A percentile compares a stretch with the other conserved stretches of the same genome.
These are phyloP conservation scores for Pungitius pungitius DNA, from an alignment of 2,113 vertebrate species.

Conservation along the genomic window DNA sequence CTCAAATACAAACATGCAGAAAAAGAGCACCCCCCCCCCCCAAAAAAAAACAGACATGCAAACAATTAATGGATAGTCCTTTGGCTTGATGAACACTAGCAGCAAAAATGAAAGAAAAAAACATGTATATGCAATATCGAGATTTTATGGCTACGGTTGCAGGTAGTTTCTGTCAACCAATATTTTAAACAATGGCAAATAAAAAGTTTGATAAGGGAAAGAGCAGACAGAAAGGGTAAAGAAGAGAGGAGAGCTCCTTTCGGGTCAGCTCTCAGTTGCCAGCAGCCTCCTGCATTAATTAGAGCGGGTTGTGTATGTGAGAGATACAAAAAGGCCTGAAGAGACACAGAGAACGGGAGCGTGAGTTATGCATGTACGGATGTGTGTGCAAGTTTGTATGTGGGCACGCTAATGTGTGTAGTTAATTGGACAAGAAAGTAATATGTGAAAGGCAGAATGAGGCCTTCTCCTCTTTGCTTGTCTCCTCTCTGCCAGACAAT, in stretches of 20 bases:
- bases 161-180: constrained; percentile 55
- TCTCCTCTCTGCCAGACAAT: constrained; percentile 28
- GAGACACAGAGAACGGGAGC: background rate
- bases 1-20: background rate
- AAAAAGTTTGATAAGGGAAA: constrained; percentile 59
- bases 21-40: background rate
- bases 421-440: constrained; percentile 44
- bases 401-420: constrained; percentile 27
- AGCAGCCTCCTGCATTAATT: constrained; percentile 68
- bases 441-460: constrained; percentile 32
- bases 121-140: constrained; percentile 14
- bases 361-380: constrained; percentile 28
- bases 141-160: constrained; percentile 56
- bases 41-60: background rate
- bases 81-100: constrained; percentile 29
- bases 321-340: constrained; percentile 1
- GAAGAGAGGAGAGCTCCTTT: constrained; percentile 56
- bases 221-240: constrained; percentile 43
- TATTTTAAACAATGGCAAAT: constrained; percentile 30
- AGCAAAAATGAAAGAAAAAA: background rate
- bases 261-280: constrained; percentile 58
- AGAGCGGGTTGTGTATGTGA: constrained; percentile 42
- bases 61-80: constrained; percentile 11
- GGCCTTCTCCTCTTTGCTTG: constrained; percentile 14
- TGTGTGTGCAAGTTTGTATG: constrained; percentile 18